Base-by-base conservation (phyloP, 2,113 vertebrate species). In the Puntigrus tetrazona region DNA sequence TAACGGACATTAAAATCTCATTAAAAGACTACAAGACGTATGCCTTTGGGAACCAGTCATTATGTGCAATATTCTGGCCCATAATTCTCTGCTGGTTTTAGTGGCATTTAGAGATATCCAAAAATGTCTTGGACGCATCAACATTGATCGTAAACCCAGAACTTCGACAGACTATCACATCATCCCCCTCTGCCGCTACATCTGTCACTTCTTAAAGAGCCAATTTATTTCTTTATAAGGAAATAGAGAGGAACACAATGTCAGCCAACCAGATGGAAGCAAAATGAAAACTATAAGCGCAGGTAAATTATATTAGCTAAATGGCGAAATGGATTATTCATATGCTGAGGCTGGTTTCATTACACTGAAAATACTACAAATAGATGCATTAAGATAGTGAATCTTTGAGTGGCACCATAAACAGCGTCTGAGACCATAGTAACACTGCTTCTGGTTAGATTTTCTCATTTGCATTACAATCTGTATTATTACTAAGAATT, bases 211-310 rank as follows among this genome's bases (percentile, higher is more conserved):
- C 38, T 80, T 67, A 80, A 80, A 67, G 55, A 67, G 78, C 78
- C 78, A 80, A 31, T n/a, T 80, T 65, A 45, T 45, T 65, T 61
- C 78, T 65, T 65, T 29, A 29, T 47, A 80, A 80, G 27, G 25
- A 65, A 43, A 65, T 20, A 1, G 59, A 80, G 38, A 80, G 41
- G 38, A 63, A 65, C 14, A 80, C 27, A 80, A 67, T 31, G 27
- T 80, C 75, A 77, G 47, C 65, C 18, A 57, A 70, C 13, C 83
- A 84, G 83, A 84, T 84, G 83, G 83, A 41, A 7, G 29, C n/a
- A 29, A 70, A 55, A 84, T 55, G 5, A 78, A 78, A 5, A 67
- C 14, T 36, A 67, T 41, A 36, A 70, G 27, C 18, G 74, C 83
- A 67, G 83, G 73, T 69, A 47, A 55, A 76, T 77, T 5, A 41